Evolutionary conservation across 2,888 invertebrate genomes (phyloP).

Genomic region (Cheilosia soror): DNA sequence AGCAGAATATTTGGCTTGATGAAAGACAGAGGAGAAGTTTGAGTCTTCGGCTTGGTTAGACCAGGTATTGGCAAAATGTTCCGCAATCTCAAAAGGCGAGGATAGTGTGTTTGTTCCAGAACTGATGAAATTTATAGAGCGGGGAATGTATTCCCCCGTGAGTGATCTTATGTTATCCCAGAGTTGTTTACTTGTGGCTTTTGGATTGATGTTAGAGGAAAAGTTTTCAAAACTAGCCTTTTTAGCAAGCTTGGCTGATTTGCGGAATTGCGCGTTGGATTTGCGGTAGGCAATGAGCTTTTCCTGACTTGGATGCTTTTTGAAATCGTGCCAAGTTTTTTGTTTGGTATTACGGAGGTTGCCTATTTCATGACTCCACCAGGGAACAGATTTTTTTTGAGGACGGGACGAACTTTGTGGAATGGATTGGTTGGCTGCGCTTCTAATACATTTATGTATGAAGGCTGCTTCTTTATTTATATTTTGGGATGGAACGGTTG

Average conservation of each 20-base stretch:
- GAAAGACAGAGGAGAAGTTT: not conserved
- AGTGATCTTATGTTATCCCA: constrained; percentile 1
- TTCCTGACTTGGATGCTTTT: not conserved
- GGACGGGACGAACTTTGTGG: not conserved
- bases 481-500: not conserved
- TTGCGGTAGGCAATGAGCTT: constrained; percentile 16
- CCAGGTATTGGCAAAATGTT: constrained; percentile 19
- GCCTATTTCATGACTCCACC: not conserved
- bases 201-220: constrained; percentile 8
- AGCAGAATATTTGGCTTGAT: not conserved
- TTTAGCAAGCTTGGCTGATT: not conserved
- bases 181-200: not conserved
- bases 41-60: not conserved
- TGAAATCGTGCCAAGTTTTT: not conserved
- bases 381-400: not conserved
- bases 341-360: not conserved
- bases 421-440: no score
- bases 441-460: constrained; percentile 11
- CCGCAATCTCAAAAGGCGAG: not conserved
- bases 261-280: constrained; percentile 3
- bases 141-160: constrained; percentile 1
- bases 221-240: constrained; percentile 8
- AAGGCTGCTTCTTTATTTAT: constrained; percentile 19
- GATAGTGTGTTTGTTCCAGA: not conserved
- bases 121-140: not conserved